A percentile compares a stretch with the other conserved stretches of the same genome.
phyloP scores from a whole-genome alignment of 2,113 vertebrate genomes.

The Ursus arctos region DNA sequence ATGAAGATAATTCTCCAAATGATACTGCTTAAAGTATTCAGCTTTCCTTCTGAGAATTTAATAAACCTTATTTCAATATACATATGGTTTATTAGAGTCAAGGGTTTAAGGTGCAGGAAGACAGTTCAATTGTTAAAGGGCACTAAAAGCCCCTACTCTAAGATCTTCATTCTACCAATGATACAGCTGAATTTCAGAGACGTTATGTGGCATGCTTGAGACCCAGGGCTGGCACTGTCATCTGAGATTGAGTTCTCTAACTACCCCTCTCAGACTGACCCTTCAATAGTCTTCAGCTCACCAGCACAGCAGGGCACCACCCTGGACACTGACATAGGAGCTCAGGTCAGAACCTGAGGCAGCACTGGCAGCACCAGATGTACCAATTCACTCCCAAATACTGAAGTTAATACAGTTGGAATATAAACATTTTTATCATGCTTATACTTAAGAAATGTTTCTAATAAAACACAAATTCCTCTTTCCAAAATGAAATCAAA shows the following conservation, averaged over 20 bases:
- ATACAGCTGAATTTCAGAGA: not conserved
- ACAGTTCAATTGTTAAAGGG: not conserved
- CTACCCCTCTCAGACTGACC: not conserved
- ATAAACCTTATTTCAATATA: not conserved
- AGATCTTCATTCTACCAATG: not conserved
- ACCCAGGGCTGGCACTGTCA: not conserved
- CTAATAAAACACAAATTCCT: not conserved
- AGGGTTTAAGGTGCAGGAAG: not conserved
- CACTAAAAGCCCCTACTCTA: not conserved
- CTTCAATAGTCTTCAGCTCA: not conserved
- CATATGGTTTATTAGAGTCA: not conserved
- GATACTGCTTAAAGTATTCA: not conserved
- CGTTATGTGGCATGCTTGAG: not conserved
- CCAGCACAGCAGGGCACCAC: not conserved
- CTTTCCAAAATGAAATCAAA: not conserved
- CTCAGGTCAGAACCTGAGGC: not conserved
- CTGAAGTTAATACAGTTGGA: not conserved
- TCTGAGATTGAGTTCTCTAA: not conserved
- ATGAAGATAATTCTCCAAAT: not conserved
- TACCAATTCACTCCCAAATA: not conserved
- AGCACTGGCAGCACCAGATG: not conserved
- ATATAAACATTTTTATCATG: not conserved
- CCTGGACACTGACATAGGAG: accelerated
- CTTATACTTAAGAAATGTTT: not conserved
- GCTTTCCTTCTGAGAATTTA: not conserved